These are phyloP conservation scores for Acronicta alni DNA, from an alignment of 2,888 invertebrate species.

Conservation along the genomic window DNA sequence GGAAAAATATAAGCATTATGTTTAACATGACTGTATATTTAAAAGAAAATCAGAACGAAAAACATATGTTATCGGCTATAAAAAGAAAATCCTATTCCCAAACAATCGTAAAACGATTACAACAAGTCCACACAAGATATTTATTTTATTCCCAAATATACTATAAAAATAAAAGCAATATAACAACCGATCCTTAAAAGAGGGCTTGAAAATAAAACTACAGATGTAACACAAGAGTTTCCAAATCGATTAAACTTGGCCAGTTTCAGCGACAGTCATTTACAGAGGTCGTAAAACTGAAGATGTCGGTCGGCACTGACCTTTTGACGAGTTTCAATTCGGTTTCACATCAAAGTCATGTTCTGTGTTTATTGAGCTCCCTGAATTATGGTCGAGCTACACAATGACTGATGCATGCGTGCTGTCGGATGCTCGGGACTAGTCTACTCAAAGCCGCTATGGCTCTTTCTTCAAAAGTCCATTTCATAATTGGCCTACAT, in stretches of 20 bases:
- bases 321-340: constrained; percentile 24
- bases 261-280: constrained; percentile 52
- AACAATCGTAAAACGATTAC: constrained; percentile 52
- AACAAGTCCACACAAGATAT: constrained; percentile 31
- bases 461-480: too few species aligned
- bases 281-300: constrained; percentile 49
- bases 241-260: constrained; percentile 71
- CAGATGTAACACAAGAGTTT: constrained; percentile 41
- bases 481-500: too few species aligned
- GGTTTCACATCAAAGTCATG: constrained; percentile 32
- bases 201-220: constrained; percentile 50
- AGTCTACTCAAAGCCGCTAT: too few species aligned
- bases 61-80: background rate
- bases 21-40: too few species aligned
- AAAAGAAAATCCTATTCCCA: constrained; percentile 35
- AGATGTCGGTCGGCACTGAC: constrained; percentile 19
- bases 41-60: background rate
- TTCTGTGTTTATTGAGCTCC: constrained; percentile 37
- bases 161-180: constrained; percentile 55
- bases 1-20: too few species aligned
- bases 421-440: too few species aligned
- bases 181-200: constrained; percentile 45
- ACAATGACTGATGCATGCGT: too few species aligned
- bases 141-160: constrained; percentile 44
- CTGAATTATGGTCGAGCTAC: too few species aligned